These are phyloP conservation scores for Gonatopus flavifemur DNA, from an alignment of 1,140 invertebrate species.

Conservation along the genomic window DNA sequence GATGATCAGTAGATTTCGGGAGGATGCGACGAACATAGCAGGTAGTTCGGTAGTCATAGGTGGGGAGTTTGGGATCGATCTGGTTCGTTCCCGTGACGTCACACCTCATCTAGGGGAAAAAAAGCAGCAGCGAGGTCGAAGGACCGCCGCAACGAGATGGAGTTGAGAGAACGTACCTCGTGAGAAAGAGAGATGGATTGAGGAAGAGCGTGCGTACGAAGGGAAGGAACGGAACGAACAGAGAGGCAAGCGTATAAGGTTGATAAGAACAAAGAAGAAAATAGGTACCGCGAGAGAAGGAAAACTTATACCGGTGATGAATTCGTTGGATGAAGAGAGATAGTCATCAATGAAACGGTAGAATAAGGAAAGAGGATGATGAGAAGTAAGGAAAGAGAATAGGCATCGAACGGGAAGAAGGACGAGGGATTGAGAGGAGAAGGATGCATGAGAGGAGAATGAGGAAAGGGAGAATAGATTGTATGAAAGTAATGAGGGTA, in stretches of 20 bases:
- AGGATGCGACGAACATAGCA: slow-evolving; percentile 2
- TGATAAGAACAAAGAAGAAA: no score
- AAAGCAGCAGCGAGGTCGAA: no score
- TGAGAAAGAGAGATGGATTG: slow-evolving; percentile 1
- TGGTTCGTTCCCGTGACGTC: slow-evolving; percentile 35
- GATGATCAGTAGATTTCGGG: slow-evolving; percentile 17
- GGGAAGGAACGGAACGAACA: background rate
- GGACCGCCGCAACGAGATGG: slow-evolving; percentile 3
- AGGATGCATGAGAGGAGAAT: background rate
- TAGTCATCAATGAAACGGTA: no score
- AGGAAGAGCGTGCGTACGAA: background rate
- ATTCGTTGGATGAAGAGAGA: no score
- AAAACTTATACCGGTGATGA: no score
- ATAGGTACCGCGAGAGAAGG: no score
- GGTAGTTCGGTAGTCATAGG: background rate
- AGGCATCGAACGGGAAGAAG: background rate
- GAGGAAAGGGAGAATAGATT: background rate
- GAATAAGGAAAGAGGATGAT: background rate
- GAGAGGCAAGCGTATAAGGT: no score
- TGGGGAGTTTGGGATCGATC: slow-evolving; percentile 28
- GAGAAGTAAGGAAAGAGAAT: background rate
- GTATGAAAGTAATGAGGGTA: no score
- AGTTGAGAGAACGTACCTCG: background rate
- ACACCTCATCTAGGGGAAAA: no score
- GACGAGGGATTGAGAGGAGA: slow-evolving; percentile 4